A percentile compares a stretch with the other conserved stretches of the same genome.
phyloP scores from a whole-genome alignment of 92 coral and sea anemone species.

The Metridium senile region DNA sequence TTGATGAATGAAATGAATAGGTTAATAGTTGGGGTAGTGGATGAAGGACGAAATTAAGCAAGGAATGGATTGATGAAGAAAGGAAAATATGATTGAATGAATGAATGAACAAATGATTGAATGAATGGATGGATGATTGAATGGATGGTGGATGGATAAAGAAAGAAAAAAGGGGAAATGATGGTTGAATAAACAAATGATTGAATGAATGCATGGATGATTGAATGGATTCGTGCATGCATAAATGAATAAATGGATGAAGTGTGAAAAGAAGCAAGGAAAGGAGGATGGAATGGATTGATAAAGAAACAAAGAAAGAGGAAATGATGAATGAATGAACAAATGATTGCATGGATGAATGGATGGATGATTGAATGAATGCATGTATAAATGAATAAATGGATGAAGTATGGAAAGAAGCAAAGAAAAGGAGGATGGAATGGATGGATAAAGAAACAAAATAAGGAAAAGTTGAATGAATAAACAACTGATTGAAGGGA shows the following conservation, averaged over 20 bases:
- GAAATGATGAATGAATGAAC: background rate
- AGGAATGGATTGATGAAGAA: background rate
- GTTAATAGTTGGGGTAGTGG: background rate
- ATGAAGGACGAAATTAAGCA: background rate
- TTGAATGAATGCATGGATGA: background rate
- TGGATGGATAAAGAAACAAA: background rate
- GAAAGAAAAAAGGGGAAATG: background rate
- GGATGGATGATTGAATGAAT: background rate
- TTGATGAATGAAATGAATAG: no score
- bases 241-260: background rate
- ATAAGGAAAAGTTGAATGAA: background rate
- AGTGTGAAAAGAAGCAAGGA: background rate
- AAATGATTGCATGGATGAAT: background rate
- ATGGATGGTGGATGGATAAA: no score
- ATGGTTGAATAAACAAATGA: background rate
- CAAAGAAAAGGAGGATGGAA: background rate
- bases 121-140: background rate
- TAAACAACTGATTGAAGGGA: background rate
- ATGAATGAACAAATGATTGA: background rate
- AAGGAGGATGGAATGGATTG: background rate
- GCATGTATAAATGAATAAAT: background rate
- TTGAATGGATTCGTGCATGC: background rate
- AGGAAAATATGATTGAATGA: background rate
- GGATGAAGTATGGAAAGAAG: no score
- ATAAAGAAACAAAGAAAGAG: background rate